phyloP scores from a whole-genome alignment of 2,888 invertebrate species.

The Anodontia alba region DNA sequence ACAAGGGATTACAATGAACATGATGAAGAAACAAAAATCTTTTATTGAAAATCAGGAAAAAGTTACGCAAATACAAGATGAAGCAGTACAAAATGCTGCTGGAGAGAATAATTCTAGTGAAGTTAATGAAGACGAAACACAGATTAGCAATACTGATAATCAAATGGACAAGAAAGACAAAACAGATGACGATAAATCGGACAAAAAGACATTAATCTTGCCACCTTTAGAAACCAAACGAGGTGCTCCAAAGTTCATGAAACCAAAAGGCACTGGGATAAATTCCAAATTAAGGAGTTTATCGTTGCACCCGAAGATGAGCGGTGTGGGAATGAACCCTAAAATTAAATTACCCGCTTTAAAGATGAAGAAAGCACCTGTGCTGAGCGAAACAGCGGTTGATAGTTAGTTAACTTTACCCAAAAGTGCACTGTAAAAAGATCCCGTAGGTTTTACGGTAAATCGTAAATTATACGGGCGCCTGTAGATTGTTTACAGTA shows the following conservation, averaged over 20 bases:
- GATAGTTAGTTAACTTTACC: too few relatives aligned
- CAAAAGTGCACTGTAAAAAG: too few relatives aligned
- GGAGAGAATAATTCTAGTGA: not conserved
- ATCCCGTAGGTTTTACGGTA: too few relatives aligned
- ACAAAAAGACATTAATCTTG: not conserved
- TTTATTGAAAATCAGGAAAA: conserved; percentile 31
- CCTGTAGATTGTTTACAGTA: too few relatives aligned
- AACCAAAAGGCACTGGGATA: not conserved
- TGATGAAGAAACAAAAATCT: conserved; percentile 61
- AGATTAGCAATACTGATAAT: not conserved
- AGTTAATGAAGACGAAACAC: not conserved
- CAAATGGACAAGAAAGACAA: not conserved
- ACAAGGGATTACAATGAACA: conserved; percentile 55
- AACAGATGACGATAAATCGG: not conserved
- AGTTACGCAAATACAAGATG: not conserved
- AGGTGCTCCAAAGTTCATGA: not conserved
- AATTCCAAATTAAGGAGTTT: not conserved
- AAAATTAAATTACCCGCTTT: not conserved
- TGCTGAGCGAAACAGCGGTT: not conserved
- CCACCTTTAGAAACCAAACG: not conserved
- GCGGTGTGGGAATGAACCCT: not conserved
- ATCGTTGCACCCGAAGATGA: not conserved
- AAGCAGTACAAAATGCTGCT: not conserved
- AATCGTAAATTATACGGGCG: too few relatives aligned
- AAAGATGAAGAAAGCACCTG: not conserved